Evolutionary conservation across 2,888 invertebrate genomes (phyloP).

Genomic region (Metopia argyrocephala): DNA sequence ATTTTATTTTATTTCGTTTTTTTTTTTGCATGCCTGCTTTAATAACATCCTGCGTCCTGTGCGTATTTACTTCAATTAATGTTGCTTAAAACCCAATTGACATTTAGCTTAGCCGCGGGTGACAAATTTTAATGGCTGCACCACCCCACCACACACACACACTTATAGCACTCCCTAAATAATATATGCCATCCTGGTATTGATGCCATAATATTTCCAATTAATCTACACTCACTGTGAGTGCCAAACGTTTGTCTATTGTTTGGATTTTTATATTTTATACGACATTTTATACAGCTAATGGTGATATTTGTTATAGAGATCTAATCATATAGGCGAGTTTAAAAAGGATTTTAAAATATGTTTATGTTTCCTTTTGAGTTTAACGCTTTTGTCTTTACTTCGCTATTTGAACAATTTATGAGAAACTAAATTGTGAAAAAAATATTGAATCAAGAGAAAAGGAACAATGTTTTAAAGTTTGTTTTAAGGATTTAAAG

Average conservation of each 20-base stretch:
- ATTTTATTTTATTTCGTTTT: background rate
- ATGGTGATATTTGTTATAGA: slow-evolving; percentile 55
- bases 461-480: too few species aligned
- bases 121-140: slow-evolving; percentile 76
- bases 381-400: slow-evolving; percentile 20
- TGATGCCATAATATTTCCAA: slow-evolving; percentile 28
- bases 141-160: slow-evolving; percentile 49
- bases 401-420: too few species aligned
- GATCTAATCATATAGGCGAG: slow-evolving; percentile 52
- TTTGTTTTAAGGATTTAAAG: too few species aligned
- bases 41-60: slow-evolving; percentile 10
- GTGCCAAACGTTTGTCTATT: background rate
- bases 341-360: slow-evolving; percentile 1
- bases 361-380: background rate
- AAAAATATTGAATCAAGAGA: too few species aligned
- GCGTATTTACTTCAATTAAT: slow-evolving; percentile 54
- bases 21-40: background rate
- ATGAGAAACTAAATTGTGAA: slow-evolving; percentile 20
- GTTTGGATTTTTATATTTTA: slow-evolving; percentile 27
- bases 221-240: slow-evolving; percentile 32
- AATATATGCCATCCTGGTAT: slow-evolving; percentile 40
- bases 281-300: slow-evolving; percentile 41
- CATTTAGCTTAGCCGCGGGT: slow-evolving; percentile 77
- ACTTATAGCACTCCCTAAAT: slow-evolving; percentile 63
- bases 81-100: slow-evolving; percentile 68